Evolutionary conservation across 2,113 vertebrate genomes (phyloP).

Genomic region (Hymenochirus boettgeri): DNA sequence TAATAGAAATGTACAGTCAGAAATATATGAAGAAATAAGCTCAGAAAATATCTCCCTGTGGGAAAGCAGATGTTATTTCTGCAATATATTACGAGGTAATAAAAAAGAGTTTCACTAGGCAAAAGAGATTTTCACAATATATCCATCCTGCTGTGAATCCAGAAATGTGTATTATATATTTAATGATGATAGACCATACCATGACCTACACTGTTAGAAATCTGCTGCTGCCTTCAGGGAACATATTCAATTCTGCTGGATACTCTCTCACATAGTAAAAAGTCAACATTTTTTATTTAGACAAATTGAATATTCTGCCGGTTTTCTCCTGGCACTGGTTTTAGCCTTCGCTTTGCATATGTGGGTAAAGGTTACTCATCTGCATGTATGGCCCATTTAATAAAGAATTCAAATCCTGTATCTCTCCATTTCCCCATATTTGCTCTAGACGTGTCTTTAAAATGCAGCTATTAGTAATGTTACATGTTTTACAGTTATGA

Average conservation of each 20-base stretch:
- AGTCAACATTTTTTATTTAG: slow-evolving; percentile 23
- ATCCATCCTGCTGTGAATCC: slow-evolving; percentile 2
- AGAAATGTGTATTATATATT: slow-evolving; percentile 20
- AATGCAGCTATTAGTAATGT: no score
- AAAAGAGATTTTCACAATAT: slow-evolving; percentile 1
- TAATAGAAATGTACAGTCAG: no score
- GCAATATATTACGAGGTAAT: no score
- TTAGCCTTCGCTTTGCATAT: slow-evolving; percentile 3
- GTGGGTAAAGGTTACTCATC: not conserved
- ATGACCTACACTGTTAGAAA: slow-evolving; percentile 17
- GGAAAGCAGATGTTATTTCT: no score
- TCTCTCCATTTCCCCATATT: no score
- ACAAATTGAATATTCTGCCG: slow-evolving; percentile 12
- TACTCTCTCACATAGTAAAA: slow-evolving; percentile 11
- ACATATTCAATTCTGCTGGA: slow-evolving; percentile 29
- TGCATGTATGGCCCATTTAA: not conserved
- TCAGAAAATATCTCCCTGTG: no score
- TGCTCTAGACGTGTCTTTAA: no score
- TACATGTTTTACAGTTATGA: no score
- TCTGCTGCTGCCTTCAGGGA: slow-evolving; percentile 11
- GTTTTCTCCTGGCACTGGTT: slow-evolving; percentile 5
- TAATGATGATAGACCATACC: slow-evolving; percentile 26
- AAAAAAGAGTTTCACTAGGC: not conserved
- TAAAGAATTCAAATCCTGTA: no score
- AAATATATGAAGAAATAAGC: no score